Base-by-base conservation (phyloP, 30 jellyfish, hydroid and myxozoan species). In the Aurelia aurita region DNA sequence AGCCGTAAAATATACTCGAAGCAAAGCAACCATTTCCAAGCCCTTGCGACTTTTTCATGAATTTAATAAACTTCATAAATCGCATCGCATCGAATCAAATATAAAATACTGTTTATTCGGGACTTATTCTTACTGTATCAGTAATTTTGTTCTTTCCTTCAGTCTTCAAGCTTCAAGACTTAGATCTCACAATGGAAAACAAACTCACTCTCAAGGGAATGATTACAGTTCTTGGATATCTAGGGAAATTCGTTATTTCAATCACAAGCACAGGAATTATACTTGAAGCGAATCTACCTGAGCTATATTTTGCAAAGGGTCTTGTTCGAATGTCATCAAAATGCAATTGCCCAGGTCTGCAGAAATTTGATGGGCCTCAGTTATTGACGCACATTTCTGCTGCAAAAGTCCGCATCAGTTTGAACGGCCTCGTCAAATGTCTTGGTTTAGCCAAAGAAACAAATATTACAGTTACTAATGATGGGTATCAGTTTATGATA, bases 321-420 rank as follows among this genome's bases (percentile, higher is more conserved):
- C 58, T 53, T 58, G 86, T 74, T 1, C 59, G 46, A 57, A 58
- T 74, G 59, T 27, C 39, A 26, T 74, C 86, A 31, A 74, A 55
- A 55, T 74, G 86, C 32, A 73, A 74, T 58, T 74, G 86, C 63
- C 64, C 86, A 2, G 64, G 61, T 32, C 67, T 54, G 34, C 57
- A 74, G 64, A 74, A 74, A 35, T 74, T 74, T 29, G 86, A 74
- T 57, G 86, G 86, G 19, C 86, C 86, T 3, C 11, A 29, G 45
- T 18, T 74, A 8, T 14, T 57, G 9, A 61, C 72, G 12, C 29
- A 55, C 26, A 14, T 74, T 26, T 2, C 21, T 22, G 29, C 54
- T 54, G 18, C 71, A 22, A 74, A 73, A 31, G 75, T 57, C 1
- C n/a, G 61, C 21, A 61, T 74, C 45, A 54, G 61, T n/a, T 20